These are phyloP conservation scores for Burhinus oedicnemus DNA, from an alignment of 2,113 vertebrate species.

Conservation along the genomic window DNA sequence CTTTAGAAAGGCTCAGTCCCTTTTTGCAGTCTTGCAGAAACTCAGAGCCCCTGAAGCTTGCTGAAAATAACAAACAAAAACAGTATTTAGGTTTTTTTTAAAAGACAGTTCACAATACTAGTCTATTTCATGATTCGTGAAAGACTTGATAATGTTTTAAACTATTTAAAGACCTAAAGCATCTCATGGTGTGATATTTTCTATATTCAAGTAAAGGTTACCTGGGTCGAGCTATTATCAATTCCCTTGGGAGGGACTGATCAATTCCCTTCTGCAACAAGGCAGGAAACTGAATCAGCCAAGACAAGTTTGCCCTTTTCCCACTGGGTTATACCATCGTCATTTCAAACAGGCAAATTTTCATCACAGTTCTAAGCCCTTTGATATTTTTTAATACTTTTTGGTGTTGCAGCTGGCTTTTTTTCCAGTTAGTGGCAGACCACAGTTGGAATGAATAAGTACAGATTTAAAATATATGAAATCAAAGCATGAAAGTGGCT, in stretches of 20 bases:
- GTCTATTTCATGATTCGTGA: not conserved
- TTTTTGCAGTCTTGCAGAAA: not conserved
- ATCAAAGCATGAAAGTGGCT: not conserved
- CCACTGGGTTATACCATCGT: not conserved
- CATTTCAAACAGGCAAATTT: not conserved
- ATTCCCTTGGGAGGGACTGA: not conserved
- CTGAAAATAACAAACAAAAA: slow-evolving; percentile 67
- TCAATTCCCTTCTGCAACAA: too few relatives aligned
- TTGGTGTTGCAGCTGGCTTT: not conserved
- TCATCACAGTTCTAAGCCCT: not conserved
- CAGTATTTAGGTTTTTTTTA: not conserved
- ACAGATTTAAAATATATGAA: not conserved
- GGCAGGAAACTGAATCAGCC: not conserved
- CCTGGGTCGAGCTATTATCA: not conserved
- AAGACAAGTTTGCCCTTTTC: not conserved
- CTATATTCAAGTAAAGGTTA: not conserved
- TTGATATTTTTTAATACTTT: not conserved
- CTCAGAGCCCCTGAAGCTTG: slow-evolving; percentile 81
- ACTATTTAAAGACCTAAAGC: not conserved
- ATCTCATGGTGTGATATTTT: not conserved
- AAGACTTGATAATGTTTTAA: not conserved
- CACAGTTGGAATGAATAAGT: not conserved
- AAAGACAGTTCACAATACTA: not conserved
- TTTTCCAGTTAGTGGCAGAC: not conserved
- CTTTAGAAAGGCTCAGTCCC: not conserved